Percentiles rank a stretch among this genome's conserved stretches.
phyloP scores from a whole-genome alignment of 2,797 vertebrate species.

The Iguana delicatissima region DNA sequence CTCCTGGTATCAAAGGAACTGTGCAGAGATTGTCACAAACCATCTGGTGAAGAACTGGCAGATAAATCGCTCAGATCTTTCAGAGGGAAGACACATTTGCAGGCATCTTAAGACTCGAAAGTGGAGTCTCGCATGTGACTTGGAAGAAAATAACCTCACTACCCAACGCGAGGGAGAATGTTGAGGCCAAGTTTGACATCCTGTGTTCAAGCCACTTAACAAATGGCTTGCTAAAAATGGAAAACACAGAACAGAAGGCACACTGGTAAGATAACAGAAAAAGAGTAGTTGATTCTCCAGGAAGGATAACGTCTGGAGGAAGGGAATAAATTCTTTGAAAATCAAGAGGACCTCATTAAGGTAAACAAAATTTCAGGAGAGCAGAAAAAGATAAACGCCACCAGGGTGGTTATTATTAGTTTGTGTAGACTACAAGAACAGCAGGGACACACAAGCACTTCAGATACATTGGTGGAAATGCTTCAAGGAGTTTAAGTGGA shows the following conservation, averaged over 20 bases:
- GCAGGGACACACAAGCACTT: background rate
- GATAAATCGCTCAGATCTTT: constrained; percentile 1
- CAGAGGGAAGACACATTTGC: background rate
- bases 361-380: constrained; percentile 42
- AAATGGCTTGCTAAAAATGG: constrained; percentile 33
- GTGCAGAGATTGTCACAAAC: constrained; percentile 11
- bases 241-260: constrained; percentile 31
- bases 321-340: constrained; percentile 35
- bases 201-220: background rate
- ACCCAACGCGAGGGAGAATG: accelerated
- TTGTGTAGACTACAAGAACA: constrained; percentile 49
- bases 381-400: constrained; percentile 45
- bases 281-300: background rate
- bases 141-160: constrained; percentile 11
- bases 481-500: constrained; percentile 59
- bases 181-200: background rate
- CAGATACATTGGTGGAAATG: constrained; percentile 34
- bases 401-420: constrained; percentile 57
- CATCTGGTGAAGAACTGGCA: constrained; percentile 10
- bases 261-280: background rate
- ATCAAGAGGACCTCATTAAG: constrained; percentile 41
- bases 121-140: accelerated
- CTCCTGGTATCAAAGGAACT: background rate
- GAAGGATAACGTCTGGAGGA: background rate
- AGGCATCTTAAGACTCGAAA: accelerated